These are phyloP conservation scores for Graptemys geographica DNA, from an alignment of 2,797 vertebrate species.

Conservation along the genomic window DNA sequence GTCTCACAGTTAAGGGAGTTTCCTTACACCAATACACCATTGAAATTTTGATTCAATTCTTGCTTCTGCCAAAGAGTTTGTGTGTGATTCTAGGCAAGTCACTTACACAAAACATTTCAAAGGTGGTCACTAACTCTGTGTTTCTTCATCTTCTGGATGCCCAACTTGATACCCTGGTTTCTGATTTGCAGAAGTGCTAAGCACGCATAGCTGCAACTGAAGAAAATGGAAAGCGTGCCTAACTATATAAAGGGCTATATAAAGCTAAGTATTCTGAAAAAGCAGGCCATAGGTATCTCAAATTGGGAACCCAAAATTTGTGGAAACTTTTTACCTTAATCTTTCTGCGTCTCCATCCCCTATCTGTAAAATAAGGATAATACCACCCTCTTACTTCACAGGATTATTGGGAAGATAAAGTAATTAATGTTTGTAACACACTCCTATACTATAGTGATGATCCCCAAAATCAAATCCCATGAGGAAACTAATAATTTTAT, in stretches of 20 bases:
- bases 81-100: neutral
- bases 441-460: too few relatives aligned
- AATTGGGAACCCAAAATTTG: neutral
- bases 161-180: neutral
- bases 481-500: too few relatives aligned
- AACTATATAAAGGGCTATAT: neutral
- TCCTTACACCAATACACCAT: neutral
- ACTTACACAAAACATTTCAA: neutral
- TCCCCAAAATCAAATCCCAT: too few relatives aligned
- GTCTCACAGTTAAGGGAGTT: neutral
- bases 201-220: neutral
- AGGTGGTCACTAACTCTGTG: neutral
- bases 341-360: neutral
- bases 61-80: neutral
- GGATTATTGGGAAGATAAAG: neutral
- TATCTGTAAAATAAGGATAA: neutral
- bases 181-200: neutral
- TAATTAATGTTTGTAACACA: too few relatives aligned
- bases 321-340: neutral
- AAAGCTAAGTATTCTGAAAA: neutral
- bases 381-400: neutral
- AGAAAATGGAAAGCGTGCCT: neutral
- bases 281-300: neutral
- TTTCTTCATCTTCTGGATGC: neutral
- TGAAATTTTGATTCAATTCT: neutral